phyloP scores from a whole-genome alignment of 2,797 vertebrate genomes.

The Spinus olivaceus region DNA sequence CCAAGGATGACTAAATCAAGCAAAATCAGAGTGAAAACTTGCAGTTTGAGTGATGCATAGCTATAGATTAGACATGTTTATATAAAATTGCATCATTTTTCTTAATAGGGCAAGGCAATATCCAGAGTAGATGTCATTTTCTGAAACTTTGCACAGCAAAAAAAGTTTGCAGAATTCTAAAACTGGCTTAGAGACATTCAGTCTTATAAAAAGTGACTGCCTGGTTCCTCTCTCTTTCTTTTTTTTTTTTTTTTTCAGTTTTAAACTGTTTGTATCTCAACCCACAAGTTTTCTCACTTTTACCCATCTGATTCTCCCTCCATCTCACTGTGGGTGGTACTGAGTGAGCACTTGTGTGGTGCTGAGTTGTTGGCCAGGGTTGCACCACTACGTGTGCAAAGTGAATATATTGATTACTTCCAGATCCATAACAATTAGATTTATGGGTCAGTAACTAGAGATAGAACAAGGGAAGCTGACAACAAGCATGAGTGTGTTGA shows the following conservation, averaged over 20 bases:
- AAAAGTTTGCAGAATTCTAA: neutral
- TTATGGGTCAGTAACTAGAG: neutral
- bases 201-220: neutral
- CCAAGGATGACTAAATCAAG: neutral
- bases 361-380: neutral
- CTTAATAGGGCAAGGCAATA: neutral
- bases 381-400: neutral
- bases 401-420: neutral
- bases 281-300: neutral
- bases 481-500: neutral
- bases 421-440: neutral
- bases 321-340: neutral
- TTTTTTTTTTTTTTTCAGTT: too few relatives aligned
- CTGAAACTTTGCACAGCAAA: neutral
- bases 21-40: neutral
- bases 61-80: neutral
- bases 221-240: neutral
- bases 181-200: accelerated
- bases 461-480: neutral
- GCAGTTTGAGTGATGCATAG: neutral
- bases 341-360: neutral
- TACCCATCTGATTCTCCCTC: neutral
- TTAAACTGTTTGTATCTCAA: neutral
- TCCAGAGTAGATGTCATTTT: neutral
- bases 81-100: neutral